Conservation (phyloP, 2,797 vertebrate species). For the Typhlichthys subterraneus region DNA sequence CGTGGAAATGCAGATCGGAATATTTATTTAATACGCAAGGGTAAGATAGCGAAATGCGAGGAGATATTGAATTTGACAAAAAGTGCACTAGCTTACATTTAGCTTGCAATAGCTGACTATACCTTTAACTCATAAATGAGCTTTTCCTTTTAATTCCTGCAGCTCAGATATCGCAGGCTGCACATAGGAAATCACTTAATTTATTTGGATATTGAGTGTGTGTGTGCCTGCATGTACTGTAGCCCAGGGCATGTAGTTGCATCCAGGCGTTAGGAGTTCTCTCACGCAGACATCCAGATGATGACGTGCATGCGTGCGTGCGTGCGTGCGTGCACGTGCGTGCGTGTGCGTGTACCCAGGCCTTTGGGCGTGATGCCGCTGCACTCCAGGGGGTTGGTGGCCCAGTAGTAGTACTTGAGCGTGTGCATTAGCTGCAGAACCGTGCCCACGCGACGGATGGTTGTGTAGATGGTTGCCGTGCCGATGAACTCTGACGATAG, state of each 20-base stretch:
- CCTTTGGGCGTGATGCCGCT: slow-evolving; percentile 93
- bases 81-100: too few species aligned
- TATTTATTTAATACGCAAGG: too few species aligned
- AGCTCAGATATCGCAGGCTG: background rate
- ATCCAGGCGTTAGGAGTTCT: background rate
- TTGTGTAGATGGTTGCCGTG: slow-evolving; percentile 94
- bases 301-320: background rate
- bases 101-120: too few species aligned
- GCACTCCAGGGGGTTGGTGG: slow-evolving; percentile 89
- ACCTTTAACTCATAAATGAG: background rate
- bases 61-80: too few species aligned
- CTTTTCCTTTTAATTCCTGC: background rate
- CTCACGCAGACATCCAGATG: background rate
- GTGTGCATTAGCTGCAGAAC: slow-evolving; percentile 97
- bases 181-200: too few species aligned
- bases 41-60: too few species aligned
- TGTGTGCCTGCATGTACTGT: background rate
- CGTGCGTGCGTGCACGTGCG: background rate
- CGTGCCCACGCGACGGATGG: slow-evolving; percentile 92
- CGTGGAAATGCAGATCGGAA: too few species aligned
- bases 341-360: slow-evolving; percentile 77
- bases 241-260: background rate
- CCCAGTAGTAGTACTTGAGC: slow-evolving; percentile 97
- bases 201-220: background rate
- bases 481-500: slow-evolving; percentile 95